Evolutionary conservation across 2,113 vertebrate species (phyloP), one percentile per base, ranked within the genome.

Genomic region (Mus musculus): DNA sequence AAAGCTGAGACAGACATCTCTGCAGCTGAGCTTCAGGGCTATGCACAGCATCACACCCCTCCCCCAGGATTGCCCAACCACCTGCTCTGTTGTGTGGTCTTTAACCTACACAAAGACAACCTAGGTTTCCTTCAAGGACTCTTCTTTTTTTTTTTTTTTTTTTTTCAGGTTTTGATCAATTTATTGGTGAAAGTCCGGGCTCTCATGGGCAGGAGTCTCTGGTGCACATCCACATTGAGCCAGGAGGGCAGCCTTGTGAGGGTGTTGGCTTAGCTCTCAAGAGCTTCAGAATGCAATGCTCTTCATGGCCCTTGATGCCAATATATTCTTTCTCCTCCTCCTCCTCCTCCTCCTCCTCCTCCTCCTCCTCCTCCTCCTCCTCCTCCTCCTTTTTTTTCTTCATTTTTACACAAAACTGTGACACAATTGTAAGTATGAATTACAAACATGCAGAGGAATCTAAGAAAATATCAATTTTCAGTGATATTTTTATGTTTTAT

Each of bases 151-250:
- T n/a, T n/a, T n/a, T n/a, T n/a, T n/a, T n/a, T n/a, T n/a, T n/a
- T n/a, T n/a, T n/a, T n/a, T n/a, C n/a, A n/a, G n/a, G n/a, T 85
- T 97, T 97, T 97, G 63, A 71, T 94, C 61, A 1, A 56, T 96
- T 97, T 97, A 84, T 96, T 97, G 88, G 92, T 88, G 88, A 96
- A 96, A 97, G 88, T 89, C 92, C 90, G 97, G 54, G 81, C 97
- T 84, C 86, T 81, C 94, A 77, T 42, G 93, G 86, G 97, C 84
- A 93, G 93, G 75, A 80, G 54, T 91, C 65, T 78, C 39, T 78
- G 87, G 75, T 94, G 92, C 86, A 95, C 46, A 0, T 87, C 96
- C 93, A 89, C 71, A 80, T 49, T 36, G 39, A 81, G 54, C 92
- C 72, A 7, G 16, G 1, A 85, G 30, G 13, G 17, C 28, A 24